Evolutionary conservation across 2,113 vertebrate genomes (phyloP), one percentile per base, ranked within the genome.

Genomic region (Ictalurus furcatus): DNA sequence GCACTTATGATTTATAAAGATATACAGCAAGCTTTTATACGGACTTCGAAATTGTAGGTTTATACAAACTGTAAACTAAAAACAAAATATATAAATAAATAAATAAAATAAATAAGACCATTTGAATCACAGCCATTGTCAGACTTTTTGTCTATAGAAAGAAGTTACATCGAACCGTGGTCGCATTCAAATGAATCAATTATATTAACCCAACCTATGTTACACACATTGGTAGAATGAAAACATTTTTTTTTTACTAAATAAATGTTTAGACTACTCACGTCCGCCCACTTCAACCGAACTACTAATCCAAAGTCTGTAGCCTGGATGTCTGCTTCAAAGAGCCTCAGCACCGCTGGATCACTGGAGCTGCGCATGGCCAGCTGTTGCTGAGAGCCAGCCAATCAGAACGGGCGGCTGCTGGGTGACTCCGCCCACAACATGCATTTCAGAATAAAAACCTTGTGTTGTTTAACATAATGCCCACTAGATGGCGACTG

Each of bases 401-500:
- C 88, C 83, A 85, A 85, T 85, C 61, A 87, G 59, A 86, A 13
- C 54, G 21, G 85, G 7, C 6, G 25, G 83, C 65, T 85, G 86
- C 67, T 82, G 3, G 6, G 16, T n/a, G 48, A 71, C 56, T 21
- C 71, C 85, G 56, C 85, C 52, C 73, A 76, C 34, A 37, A 74
- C 71, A 30, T n/a, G 23, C 14, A 25, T 11, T 17, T 16, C 12
- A 1, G 54, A 23, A 56, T 34, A 11, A 73, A 23, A 63, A n/a
- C 34, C 1, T 0, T n/a, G 67, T 40, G 79, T 21, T 19, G 9
- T 63, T 78, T 6, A 65, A 19, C 0, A 0, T 30, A 63, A 74
- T 67, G 14, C 8, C 73, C 88, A 80, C 88, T 69, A 89, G 88
- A 89, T 85, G 88, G 84, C 83, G 74, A 52, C 37, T 13, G 0